Evolutionary conservation across 1,140 invertebrate species (phyloP).

Genomic region (Camponotus vicinus): DNA sequence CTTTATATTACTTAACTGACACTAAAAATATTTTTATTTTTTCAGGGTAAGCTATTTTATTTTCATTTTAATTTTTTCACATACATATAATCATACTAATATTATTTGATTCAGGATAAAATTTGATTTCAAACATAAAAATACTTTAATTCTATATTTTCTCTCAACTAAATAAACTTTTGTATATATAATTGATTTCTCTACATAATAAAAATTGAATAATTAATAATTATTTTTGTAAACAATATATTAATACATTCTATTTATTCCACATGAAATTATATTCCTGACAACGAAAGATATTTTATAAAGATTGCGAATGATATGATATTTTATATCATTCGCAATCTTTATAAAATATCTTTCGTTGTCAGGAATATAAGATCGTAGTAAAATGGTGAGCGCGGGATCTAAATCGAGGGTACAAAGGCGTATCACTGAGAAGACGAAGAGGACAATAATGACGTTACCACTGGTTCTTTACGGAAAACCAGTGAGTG

Average conservation of each 20-base stretch:
- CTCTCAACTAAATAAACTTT: not conserved
- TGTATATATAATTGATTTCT: not conserved
- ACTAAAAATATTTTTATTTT: not conserved
- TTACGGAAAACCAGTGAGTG: constrained; percentile 36
- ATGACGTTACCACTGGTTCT: constrained; percentile 21
- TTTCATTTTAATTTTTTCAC: too few relatives aligned
- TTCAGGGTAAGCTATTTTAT: too few relatives aligned
- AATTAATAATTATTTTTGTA: constrained; percentile 9
- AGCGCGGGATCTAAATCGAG: constrained; percentile 1
- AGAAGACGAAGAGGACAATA: constrained; percentile 38
- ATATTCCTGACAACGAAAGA: not conserved
- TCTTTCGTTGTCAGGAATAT: not conserved
- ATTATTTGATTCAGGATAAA: not conserved
- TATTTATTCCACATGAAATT: not conserved
- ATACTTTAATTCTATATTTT: not conserved
- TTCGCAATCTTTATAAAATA: not conserved
- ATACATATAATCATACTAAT: not conserved
- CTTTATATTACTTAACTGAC: not conserved
- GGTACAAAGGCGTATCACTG: constrained; percentile 22
- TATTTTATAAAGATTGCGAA: not conserved
- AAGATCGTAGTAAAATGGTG: not conserved
- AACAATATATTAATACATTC: not conserved
- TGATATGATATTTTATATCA: not conserved
- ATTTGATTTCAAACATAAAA: not conserved
- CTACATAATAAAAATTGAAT: not conserved